phyloP scores from a whole-genome alignment of 2,888 invertebrate species.

The Conus canariensis region DNA sequence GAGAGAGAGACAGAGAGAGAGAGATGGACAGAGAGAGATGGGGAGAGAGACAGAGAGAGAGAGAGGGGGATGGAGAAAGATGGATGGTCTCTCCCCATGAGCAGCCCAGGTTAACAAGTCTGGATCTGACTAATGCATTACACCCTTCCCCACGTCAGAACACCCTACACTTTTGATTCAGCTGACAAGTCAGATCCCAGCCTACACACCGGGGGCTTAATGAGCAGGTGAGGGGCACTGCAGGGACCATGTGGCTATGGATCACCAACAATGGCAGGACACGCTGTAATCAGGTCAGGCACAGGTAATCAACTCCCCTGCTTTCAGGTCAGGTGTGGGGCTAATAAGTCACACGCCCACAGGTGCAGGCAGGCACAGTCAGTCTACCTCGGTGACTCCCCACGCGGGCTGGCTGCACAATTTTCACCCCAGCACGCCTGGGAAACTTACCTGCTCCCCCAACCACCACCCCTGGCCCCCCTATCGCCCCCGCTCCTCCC shows the following conservation, averaged over 20 bases:
- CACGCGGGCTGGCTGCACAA: background rate
- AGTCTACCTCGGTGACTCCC: background rate
- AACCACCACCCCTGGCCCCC: too few relatives aligned
- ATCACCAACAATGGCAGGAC: background rate
- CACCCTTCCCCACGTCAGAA: background rate
- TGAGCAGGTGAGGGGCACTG: constrained; percentile 10
- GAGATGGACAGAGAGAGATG: background rate
- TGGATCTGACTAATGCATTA: background rate
- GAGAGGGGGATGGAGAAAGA: background rate
- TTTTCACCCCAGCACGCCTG: background rate
- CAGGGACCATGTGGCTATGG: background rate
- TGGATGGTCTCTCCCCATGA: background rate
- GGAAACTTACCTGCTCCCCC: background rate
- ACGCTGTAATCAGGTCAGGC: constrained; percentile 19
- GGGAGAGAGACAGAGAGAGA: background rate
- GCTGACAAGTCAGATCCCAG: background rate
- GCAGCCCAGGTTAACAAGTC: background rate
- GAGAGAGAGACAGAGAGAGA: background rate
- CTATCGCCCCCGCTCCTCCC: too few relatives aligned
- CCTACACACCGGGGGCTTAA: background rate
- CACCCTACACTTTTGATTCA: background rate
- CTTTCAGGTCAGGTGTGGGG: constrained; percentile 10
- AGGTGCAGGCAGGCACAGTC: background rate
- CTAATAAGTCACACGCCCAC: constrained; percentile 14
- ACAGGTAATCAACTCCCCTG: constrained; percentile 27